Base-by-base conservation (phyloP, 1,140 invertebrate species). In the Ruditapes philippinarum region DNA sequence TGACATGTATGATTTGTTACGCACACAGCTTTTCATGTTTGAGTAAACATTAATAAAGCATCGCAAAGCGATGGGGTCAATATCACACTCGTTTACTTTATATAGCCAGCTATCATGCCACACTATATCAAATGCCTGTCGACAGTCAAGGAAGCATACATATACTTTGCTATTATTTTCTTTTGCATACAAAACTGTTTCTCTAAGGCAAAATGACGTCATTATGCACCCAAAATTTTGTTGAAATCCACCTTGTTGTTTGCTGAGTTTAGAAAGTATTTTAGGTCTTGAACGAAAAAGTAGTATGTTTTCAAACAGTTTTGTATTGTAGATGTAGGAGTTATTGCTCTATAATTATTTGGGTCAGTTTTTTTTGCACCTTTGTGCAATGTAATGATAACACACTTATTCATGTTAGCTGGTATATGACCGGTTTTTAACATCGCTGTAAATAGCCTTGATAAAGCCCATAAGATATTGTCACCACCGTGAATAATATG, bases 231-330 rank as follows among this genome's bases (percentile, higher is more conserved):
- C 45, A 11, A 81, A 33, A 1, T 54, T 7, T 11, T 81, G 19
- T 42, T 81, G 79, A 62, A 81, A 81, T 3, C 79, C 79, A 22
- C 79, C 54, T 28, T 81, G 79, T 62, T 81, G 79, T 25, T 31
- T 22, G 5, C 38, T 81, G 1, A 42, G 22, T 54, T 7, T 22
- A 79, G 25, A 19, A 51, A 31, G 45, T 14, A 17, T 22, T 12
- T 57, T 28, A 9, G 54, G 4, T 28, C n/a, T 54, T 22, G 45
- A 79, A 25, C 76, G 42, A 33, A 54, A 4, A 14, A 74, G 28
- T 40, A 74, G 5, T 40, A 74, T 36, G 9, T 9, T 22, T 40
- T 74, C 70, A 74, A n/a, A 79, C 19, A 79, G 12, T 33, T 57
- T 79, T 49, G 54, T 19, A 25, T 45, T 78, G 45, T 5, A 14